phyloP scores from a whole-genome alignment of 2,113 vertebrate genomes.

The Alethe diademata region DNA sequence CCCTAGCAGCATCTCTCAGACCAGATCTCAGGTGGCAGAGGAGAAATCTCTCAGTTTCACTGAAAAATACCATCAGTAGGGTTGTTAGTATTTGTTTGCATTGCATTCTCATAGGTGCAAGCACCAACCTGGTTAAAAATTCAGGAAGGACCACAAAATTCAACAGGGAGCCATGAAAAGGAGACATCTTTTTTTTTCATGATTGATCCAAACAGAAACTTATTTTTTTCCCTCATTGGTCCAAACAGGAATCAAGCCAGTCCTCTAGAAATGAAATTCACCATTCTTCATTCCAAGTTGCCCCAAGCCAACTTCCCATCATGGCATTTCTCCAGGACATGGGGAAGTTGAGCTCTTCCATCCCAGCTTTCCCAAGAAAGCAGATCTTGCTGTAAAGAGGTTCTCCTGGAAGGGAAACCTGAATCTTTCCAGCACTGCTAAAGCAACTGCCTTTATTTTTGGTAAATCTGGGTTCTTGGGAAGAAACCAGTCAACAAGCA shows the following conservation, averaged over 20 bases:
- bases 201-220: background rate
- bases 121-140: background rate
- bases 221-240: background rate
- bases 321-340: constrained; percentile 24
- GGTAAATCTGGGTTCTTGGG: background rate
- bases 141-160: background rate
- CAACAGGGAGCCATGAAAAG: background rate
- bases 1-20: background rate
- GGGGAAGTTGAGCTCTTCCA: background rate
- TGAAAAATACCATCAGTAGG: background rate
- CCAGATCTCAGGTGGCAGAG: background rate
- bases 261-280: constrained; percentile 12
- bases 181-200: background rate
- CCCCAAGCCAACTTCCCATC: background rate
- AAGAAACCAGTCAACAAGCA: background rate
- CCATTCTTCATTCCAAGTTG: constrained; percentile 7
- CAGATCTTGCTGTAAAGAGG: background rate
- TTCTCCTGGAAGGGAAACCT: background rate
- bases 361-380: background rate
- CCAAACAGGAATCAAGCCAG: constrained; percentile 35
- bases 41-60: background rate
- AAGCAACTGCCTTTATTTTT: background rate
- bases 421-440: background rate
- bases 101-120: background rate
- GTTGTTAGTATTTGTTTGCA: background rate